Evolutionary conservation across 2,797 vertebrate genomes (phyloP).

Genomic region (Acanthiza pusilla): DNA sequence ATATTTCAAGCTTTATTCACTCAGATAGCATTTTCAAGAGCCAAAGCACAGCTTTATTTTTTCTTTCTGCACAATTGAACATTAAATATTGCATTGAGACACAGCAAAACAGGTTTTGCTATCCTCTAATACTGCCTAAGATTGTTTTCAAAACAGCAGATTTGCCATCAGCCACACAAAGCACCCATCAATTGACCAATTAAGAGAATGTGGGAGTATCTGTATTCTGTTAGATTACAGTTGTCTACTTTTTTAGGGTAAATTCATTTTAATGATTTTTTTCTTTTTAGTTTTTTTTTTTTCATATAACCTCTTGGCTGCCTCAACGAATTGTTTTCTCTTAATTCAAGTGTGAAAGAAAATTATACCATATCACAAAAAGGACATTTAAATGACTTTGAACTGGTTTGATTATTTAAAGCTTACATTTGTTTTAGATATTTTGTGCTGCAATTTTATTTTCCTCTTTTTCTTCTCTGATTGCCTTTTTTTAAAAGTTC

Average conservation of each 20-base stretch:
- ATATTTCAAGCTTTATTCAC: conserved; percentile 49
- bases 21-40: conserved; percentile 22
- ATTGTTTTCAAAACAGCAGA: conserved; percentile 11
- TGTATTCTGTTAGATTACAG: not conserved
- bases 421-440: not conserved
- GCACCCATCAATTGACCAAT: not conserved
- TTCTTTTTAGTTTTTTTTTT: not conserved
- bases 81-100: conserved; percentile 35
- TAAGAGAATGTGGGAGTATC: not conserved
- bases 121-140: not conserved
- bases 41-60: conserved; percentile 3
- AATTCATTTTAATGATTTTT: not conserved
- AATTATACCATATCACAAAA: not conserved
- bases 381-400: not conserved
- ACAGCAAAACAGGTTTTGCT: not conserved
- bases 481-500: not conserved
- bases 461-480: not conserved
- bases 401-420: not conserved
- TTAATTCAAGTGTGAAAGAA: not conserved
- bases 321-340: not conserved
- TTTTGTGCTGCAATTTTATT: not conserved
- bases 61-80: conserved; percentile 26
- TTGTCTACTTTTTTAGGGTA: not conserved
- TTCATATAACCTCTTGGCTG: not conserved
- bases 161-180: not conserved